Base-by-base conservation (phyloP, 1,140 invertebrate genomes). In the Plectus sambesii region DNA sequence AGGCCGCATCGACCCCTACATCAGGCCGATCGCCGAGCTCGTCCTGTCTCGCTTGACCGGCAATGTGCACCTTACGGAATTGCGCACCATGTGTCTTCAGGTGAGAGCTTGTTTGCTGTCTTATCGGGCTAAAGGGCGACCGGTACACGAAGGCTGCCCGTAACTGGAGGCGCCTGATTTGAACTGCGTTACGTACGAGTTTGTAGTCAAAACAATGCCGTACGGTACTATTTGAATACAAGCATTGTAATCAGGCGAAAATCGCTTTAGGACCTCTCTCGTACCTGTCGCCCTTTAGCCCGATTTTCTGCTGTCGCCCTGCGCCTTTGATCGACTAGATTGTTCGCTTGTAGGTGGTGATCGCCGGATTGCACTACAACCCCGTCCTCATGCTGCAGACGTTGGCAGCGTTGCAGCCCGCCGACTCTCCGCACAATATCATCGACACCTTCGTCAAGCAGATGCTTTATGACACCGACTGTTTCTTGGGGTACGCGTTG, bases 281-380 rank as follows among this genome's bases (percentile, higher is more conserved):
- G 1, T 49, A 12, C 12, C 3, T 19, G 25, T 12, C 2, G 23
- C 37, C 20, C 12, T n/a, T n/a, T n/a, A n/a, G n/a, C n/a, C n/a
- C n/a, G n/a, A n/a, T n/a, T n/a, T n/a, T n/a, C n/a, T n/a, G n/a
- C n/a, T n/a, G n/a, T n/a, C n/a, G n/a, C 19, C 51, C 2, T n/a
- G 1, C n/a, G 24, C 42, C 25, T 15, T 41, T 33, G 20, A 20
- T 15, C 5, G 52, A 42, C 30, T 37, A 26, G 47, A 33, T 3
- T 48, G 17, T 51, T 29, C 42, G 22, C 17, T 60, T 68, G 19
- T 53, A 75, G 74, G 82, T 75, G 66, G 77, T 97, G 0, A 92
- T 98, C 58, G 89, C 92, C 25, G 86, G 87, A 19, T 73, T 98
- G n/a, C 96, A 94, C 74, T 90, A 87, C 68, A 89, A 94, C 73